A percentile compares a stretch with the other conserved stretches of the same genome.
phyloP scores from a whole-genome alignment of 2,888 invertebrate species.

The Opisthograptis luteolata region DNA sequence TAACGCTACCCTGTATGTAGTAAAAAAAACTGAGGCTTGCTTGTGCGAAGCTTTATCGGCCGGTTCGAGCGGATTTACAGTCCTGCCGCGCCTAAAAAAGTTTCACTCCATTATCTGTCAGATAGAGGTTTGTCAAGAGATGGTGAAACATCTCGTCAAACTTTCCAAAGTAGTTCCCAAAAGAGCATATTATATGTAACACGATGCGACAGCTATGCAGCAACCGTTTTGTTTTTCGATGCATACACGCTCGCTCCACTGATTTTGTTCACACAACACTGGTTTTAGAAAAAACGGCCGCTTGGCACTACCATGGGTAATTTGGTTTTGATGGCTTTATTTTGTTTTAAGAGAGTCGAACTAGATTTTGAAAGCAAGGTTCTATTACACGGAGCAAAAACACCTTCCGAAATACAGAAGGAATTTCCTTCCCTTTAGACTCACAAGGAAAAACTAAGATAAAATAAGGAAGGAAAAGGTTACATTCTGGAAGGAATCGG shows the following conservation, averaged over 20 bases:
- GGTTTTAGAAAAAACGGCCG: constrained; percentile 14
- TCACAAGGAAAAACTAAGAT: too few relatives aligned
- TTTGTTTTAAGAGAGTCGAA: neutral
- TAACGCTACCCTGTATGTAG: too few relatives aligned
- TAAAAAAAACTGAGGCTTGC: too few relatives aligned
- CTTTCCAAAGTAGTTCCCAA: constrained; percentile 18
- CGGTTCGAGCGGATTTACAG: too few relatives aligned
- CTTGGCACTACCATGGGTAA: neutral
- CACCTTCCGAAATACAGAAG: too few relatives aligned
- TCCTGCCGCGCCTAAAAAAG: too few relatives aligned
- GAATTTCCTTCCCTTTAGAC: too few relatives aligned
- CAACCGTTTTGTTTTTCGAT: constrained; percentile 37
- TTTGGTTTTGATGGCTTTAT: constrained; percentile 15
- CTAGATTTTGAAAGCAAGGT: too few relatives aligned
- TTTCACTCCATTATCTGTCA: constrained; percentile 7
- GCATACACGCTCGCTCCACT: constrained; percentile 37
- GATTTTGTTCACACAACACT: constrained; percentile 36
- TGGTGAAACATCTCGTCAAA: neutral
- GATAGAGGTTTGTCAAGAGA: neutral
- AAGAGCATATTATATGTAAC: constrained; percentile 27
- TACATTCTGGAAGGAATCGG: too few relatives aligned
- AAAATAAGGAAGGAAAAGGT: too few relatives aligned
- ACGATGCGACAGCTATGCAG: constrained; percentile 26
- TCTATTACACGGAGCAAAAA: too few relatives aligned
- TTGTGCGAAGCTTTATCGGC: too few relatives aligned